phyloP scores from a whole-genome alignment of 1,140 invertebrate genomes.

The Leucophenga varia region DNA sequence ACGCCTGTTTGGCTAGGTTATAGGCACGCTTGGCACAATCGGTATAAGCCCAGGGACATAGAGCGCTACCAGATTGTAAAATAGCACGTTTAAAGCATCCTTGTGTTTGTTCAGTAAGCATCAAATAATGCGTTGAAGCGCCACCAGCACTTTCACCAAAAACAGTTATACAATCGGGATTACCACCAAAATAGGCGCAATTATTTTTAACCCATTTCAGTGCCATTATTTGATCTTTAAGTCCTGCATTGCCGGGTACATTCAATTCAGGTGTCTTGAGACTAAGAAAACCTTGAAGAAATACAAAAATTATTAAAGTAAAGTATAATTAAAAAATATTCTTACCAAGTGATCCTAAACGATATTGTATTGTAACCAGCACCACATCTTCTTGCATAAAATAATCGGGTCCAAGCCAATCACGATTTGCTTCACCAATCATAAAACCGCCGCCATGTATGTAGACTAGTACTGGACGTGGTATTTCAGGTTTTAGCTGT shows the following conservation, averaged over 20 bases:
- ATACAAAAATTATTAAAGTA: not conserved
- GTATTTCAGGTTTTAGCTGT: constrained; percentile 18
- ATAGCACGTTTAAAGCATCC: constrained; percentile 45
- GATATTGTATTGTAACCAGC: constrained; percentile 61
- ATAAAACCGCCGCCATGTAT: constrained; percentile 63
- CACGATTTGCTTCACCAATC: constrained; percentile 30
- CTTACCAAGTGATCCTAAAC: constrained; percentile 57
- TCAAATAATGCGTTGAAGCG: constrained; percentile 56
- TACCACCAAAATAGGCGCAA: constrained; percentile 58
- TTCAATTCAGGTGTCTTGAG: constrained; percentile 40
- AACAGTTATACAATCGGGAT: constrained; percentile 47
- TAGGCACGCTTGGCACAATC: not conserved
- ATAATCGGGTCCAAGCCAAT: constrained; percentile 43
- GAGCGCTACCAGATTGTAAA: constrained; percentile 58
- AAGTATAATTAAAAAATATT: too few relatives aligned
- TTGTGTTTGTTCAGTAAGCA: constrained; percentile 56
- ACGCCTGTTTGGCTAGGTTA: constrained; percentile 3
- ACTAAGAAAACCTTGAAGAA: constrained; percentile 11
- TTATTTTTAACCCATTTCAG: constrained; percentile 62
- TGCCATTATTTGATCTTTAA: constrained; percentile 50
- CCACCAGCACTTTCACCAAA: constrained; percentile 50
- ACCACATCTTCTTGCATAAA: constrained; percentile 58
- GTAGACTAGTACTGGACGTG: constrained; percentile 61
- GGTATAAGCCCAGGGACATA: constrained; percentile 32
- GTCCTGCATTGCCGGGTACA: constrained; percentile 31